Evolutionary conservation across 2,113 vertebrate species (phyloP).

Genomic region (Corythornis madagascariensis): DNA sequence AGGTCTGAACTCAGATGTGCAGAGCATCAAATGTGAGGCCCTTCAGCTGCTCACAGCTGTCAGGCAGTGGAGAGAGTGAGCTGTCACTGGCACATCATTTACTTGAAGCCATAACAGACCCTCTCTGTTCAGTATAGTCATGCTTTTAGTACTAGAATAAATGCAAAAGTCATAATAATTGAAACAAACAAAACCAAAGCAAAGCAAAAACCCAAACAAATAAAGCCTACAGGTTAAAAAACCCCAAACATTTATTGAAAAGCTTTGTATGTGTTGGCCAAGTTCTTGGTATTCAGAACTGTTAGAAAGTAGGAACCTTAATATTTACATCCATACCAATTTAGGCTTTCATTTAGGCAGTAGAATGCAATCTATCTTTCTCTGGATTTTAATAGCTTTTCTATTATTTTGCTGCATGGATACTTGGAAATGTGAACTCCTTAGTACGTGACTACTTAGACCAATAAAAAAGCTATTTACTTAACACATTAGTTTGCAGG

Average conservation of each 20-base stretch:
- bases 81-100: background rate
- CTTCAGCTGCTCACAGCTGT: background rate
- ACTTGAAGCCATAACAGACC: background rate
- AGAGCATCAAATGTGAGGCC: background rate
- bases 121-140: background rate
- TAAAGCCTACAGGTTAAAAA: background rate
- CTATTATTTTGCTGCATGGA: conserved; percentile 15
- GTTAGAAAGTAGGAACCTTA: background rate
- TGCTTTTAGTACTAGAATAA: background rate
- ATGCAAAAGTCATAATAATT: background rate
- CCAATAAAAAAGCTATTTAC: conserved; percentile 23
- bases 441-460: background rate
- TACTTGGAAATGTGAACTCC: conserved; percentile 32
- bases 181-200: too few species aligned
- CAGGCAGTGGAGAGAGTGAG: background rate
- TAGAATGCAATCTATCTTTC: conserved; percentile 27
- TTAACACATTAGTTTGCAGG: conserved; percentile 2
- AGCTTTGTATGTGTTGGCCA: background rate
- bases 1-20: background rate
- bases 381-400: conserved; percentile 19
- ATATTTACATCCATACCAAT: background rate
- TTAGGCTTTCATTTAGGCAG: conserved; percentile 8
- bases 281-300: background rate
- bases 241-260: background rate
- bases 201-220: background rate